These are phyloP conservation scores for Steatornis caripensis DNA, from an alignment of 2,113 vertebrate genomes.

Conservation along the genomic window DNA sequence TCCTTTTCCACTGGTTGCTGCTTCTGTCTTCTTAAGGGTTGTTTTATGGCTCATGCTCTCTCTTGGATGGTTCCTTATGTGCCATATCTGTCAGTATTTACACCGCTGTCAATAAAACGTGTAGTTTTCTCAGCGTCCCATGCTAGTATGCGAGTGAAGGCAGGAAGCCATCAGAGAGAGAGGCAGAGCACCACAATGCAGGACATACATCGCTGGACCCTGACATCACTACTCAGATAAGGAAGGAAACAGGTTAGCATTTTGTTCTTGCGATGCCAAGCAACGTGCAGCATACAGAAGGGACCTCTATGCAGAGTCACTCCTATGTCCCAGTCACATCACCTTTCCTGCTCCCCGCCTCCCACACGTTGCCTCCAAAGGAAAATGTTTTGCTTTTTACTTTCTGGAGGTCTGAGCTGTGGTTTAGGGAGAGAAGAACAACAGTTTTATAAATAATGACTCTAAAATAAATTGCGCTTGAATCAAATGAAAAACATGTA, in stretches of 20 bases:
- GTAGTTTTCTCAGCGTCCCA: background rate
- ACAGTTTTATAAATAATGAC: background rate
- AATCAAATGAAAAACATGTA: background rate
- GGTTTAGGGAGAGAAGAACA: background rate
- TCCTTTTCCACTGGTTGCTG: background rate
- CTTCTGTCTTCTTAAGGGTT: background rate
- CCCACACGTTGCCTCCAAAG: background rate
- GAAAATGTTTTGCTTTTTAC: background rate
- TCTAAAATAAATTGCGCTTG: background rate
- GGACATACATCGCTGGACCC: background rate
- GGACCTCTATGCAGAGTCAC: background rate
- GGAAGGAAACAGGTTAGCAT: background rate
- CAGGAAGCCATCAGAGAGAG: background rate
- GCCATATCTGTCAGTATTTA: background rate
- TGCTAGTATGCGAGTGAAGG: fast-evolving
- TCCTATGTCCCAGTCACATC: background rate
- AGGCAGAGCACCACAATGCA: background rate
- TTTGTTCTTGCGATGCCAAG: background rate
- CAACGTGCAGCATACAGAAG: fast-evolving
- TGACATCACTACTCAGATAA: background rate
- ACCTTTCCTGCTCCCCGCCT: background rate
- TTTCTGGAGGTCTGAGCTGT: background rate
- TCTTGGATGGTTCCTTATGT: background rate
- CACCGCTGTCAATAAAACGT: background rate
- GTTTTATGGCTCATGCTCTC: background rate